These are phyloP conservation scores for Dryocosmus kuriphilus DNA, from an alignment of 2,888 invertebrate genomes.

Conservation along the genomic window DNA sequence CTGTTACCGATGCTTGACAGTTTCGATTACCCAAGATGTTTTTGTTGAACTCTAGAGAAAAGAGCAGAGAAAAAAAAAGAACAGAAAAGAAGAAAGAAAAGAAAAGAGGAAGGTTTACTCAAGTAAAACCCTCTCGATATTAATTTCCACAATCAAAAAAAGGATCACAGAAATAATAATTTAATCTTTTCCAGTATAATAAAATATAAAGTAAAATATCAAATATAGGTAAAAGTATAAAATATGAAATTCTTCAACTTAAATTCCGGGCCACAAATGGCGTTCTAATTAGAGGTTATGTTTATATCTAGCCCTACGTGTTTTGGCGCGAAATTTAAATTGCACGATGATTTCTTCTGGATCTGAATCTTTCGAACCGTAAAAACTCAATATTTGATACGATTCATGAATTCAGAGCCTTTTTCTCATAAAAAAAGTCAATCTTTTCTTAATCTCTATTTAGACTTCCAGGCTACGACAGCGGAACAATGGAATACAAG, in stretches of 20 bases:
- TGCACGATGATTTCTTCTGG: too few relatives aligned
- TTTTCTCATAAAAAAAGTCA: background rate
- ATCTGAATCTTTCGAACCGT: too few relatives aligned
- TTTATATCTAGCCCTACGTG: too few relatives aligned
- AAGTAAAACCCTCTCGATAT: background rate
- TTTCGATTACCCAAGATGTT: constrained; percentile 32
- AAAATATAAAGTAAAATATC: too few relatives aligned
- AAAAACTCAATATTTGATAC: too few relatives aligned
- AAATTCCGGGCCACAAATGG: too few relatives aligned
- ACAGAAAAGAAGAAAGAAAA: background rate
- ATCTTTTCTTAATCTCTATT: background rate
- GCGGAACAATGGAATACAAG: constrained; percentile 10
- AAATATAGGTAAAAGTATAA: too few relatives aligned
- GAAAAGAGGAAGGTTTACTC: background rate
- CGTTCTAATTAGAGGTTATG: too few relatives aligned
- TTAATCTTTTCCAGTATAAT: background rate
- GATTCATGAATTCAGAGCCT: background rate
- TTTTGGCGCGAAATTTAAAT: too few relatives aligned
- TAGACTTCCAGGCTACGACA: background rate
- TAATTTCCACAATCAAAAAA: background rate
- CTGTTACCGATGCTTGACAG: constrained; percentile 42
- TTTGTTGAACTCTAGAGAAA: constrained; percentile 30
- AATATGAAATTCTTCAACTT: too few relatives aligned
- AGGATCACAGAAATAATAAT: background rate
- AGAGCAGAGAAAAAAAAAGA: constrained; percentile 21